A percentile compares a stretch with the other conserved stretches of the same genome.
Evolutionary conservation across 2,113 vertebrate species (phyloP).

Genomic region (Chrysochloris asiatica): DNA sequence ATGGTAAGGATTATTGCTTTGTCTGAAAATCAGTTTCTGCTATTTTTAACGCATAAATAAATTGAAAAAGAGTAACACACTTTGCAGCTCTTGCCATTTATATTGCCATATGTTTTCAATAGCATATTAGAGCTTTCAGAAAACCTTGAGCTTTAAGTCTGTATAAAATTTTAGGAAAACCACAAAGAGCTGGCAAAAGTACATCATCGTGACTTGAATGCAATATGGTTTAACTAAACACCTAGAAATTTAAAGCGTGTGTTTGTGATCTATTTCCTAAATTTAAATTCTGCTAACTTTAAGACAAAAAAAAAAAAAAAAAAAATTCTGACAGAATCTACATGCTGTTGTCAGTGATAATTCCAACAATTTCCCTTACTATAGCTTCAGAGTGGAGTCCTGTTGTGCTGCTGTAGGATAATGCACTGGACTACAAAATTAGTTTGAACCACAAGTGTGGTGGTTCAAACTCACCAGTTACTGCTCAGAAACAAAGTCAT

Average conservation of each 20-base stretch:
- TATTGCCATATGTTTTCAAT: slow-evolving; percentile 32
- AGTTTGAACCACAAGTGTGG: no score
- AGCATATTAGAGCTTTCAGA: slow-evolving; percentile 56
- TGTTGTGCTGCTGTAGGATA: no score
- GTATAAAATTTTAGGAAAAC: slow-evolving; percentile 40
- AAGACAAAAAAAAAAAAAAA: neutral
- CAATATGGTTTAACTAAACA: neutral
- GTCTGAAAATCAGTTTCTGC: slow-evolving; percentile 67
- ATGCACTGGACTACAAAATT: no score
- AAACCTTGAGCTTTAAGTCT: slow-evolving; percentile 62
- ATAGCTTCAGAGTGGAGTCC: no score
- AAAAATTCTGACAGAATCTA: neutral
- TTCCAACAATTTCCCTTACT: neutral
- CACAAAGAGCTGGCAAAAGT: slow-evolving; percentile 30
- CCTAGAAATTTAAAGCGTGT: neutral
- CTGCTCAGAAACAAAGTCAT: no score
- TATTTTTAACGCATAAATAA: slow-evolving; percentile 75
- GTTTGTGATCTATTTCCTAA: neutral
- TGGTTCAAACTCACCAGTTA: no score
- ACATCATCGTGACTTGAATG: neutral
- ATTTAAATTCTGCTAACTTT: neutral
- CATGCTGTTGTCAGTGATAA: neutral
- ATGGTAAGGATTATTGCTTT: slow-evolving; percentile 68
- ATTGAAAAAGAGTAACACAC: slow-evolving; percentile 47
- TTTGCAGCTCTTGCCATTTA: slow-evolving; percentile 40